Evolutionary conservation across 2,797 vertebrate genomes (phyloP), one percentile per base, ranked within the genome.

Genomic region (Urophycis tenuis): DNA sequence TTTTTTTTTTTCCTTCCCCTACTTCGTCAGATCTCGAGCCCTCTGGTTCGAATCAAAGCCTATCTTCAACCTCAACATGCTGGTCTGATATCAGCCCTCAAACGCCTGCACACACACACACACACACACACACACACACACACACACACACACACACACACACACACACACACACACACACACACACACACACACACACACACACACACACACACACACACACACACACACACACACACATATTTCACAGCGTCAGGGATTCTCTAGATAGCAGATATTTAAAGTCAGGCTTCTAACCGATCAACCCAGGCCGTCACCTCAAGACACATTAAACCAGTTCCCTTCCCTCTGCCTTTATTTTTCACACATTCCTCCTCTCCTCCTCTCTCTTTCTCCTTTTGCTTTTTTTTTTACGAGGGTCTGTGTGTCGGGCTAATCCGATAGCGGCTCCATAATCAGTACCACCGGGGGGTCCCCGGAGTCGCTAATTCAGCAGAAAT

Each of bases 401-500:
- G 34, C n/a, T 36, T 78, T 64, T 35, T 49, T 75, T 36, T 75
- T 78, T 88, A 71, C 3, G 75, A 78, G 78, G 41, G 60, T 87
- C 49, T 60, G 84, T 92, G 92, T 91, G 91, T 91, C 92, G 87
- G 90, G 91, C 92, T 94, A 95, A 95, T 93, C 93, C 89, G 90
- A 86, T 90, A 92, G 90, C 88, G 91, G 92, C 91, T 94, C 93
- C 93, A 93, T 95, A 95, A 97, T 94, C 93, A 93, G 93, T 88
- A 92, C 95, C 95, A 94, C 90, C 84, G 89, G 93, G 93, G 92
- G 92, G 89, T 90, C 89, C 75, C 15, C 2, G 91, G 90, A 91
- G 92, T 90, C 95, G 95, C 95, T 95, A 95, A 96, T 95, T 96
- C 96, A 96, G 95, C 95, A 97, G 92, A 95, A 96, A 96, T 94